A percentile compares a stretch with the other conserved stretches of the same genome.
These are phyloP conservation scores for Smittia aterrima DNA, from an alignment of 2,888 invertebrate species.

Conservation along the genomic window DNA sequence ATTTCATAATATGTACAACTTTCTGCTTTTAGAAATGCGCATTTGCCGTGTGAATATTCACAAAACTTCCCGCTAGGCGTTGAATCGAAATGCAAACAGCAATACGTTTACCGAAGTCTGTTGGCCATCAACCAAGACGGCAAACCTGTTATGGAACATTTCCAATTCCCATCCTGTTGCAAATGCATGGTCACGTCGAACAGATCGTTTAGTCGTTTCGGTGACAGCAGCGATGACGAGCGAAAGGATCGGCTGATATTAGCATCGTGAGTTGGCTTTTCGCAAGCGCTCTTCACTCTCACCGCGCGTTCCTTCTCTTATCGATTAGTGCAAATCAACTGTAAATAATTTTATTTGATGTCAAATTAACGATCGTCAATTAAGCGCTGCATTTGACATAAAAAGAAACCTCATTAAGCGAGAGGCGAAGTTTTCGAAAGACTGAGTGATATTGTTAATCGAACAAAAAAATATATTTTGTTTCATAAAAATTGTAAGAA, in stretches of 20 bases:
- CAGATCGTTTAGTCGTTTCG: conserved; percentile 3
- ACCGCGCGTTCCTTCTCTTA: background rate
- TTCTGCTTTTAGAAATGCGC: conserved; percentile 2
- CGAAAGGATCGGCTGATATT: background rate
- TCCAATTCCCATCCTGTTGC: conserved; percentile 37
- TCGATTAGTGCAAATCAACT: background rate
- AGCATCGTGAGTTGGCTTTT: background rate
- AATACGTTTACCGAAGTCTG: conserved; percentile 5
- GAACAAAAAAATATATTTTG: background rate
- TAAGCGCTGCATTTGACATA: no score
- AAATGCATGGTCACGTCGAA: conserved; percentile 28
- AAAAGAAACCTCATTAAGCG: no score
- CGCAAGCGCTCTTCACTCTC: background rate
- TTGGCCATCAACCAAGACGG: background rate
- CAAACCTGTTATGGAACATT: conserved; percentile 24
- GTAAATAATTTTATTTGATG: background rate
- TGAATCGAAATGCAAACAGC: conserved; percentile 27
- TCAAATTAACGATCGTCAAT: background rate
- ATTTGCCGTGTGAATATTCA: background rate
- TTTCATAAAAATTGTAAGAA: background rate
- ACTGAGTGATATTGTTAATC: conserved; percentile 18
- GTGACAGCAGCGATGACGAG: background rate
- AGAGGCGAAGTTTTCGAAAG: background rate
- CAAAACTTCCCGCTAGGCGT: conserved; percentile 17
- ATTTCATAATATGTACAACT: conserved; percentile 1